Conservation (phyloP, 2,113 vertebrate species). For the Thymallus thymallus region DNA sequence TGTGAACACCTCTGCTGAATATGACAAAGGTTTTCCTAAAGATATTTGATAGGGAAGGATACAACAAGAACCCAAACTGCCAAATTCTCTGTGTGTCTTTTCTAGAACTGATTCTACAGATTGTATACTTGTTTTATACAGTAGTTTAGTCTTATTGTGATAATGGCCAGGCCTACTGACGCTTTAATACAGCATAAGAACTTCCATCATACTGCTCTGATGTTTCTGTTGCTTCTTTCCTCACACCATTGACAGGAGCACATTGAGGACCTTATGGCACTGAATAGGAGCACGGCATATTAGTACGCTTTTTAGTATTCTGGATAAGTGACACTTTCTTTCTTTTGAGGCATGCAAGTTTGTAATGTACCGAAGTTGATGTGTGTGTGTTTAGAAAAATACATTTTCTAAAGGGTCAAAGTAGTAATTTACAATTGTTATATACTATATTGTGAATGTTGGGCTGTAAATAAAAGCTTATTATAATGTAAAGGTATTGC, state of each 20-base stretch:
- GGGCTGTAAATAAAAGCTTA: slow-evolving; percentile 7
- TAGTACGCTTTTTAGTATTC: neutral
- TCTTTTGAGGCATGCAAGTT: slow-evolving; percentile 9
- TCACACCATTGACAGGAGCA: neutral
- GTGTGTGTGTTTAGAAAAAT: neutral
- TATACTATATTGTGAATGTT: slow-evolving; percentile 4
- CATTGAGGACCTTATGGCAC: neutral
- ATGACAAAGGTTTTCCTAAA: neutral
- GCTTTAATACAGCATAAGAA: neutral
- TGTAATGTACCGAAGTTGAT: slow-evolving; percentile 7
- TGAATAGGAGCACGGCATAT: neutral
- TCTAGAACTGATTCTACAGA: slow-evolving; percentile 11
- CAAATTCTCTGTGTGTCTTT: neutral
- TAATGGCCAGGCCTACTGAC: neutral
- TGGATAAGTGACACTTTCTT: neutral
- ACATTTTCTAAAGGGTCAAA: slow-evolving; percentile 8
- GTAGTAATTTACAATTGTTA: neutral
- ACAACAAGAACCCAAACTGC: neutral
- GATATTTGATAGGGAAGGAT: neutral
- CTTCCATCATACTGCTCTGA: neutral
- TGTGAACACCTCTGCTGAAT: neutral
- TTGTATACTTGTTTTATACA: slow-evolving; percentile 47
- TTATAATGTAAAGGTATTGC: neutral
- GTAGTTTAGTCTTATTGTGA: slow-evolving; percentile 17
- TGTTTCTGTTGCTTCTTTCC: neutral